Base-by-base conservation (phyloP, 2,113 vertebrate genomes). In the Lasiurus borealis region DNA sequence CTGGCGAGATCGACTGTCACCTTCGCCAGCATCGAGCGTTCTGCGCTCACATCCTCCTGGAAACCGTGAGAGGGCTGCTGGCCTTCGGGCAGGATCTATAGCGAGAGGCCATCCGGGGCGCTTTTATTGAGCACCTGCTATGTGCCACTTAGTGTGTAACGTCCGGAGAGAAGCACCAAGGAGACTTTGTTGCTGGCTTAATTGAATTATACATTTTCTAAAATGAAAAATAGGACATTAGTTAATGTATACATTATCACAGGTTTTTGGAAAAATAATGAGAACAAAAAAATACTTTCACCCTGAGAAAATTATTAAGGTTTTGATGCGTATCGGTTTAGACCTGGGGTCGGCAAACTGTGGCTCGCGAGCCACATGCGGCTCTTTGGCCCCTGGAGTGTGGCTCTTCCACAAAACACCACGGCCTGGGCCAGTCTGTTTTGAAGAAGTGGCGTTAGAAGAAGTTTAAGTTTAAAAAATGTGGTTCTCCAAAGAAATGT, bases 1-100 rank as follows among this genome's bases (percentile, higher is more conserved):
- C 97, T 76, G 90, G 83, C 95, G 84, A 96, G 95, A 81, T 48
- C 36, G 87, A 90, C 72, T 92, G 18, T n/a, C 88, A 77, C 87
- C 80, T 91, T 92, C 96, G 96, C 90, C 44, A 83, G 72, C 95
- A 85, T 36, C 48, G 52, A 96, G 94, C 52, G 91, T 71, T 66
- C 23, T 76, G 90, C 46, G 80, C 73, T 97, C 57, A 71, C 19
- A 73, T 88, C 46, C 8, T 68, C 46, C 50, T 72, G 88, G 68
- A 44, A 75, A 64, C 54, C 68, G 69, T n/a, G n/a, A 25, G 9
- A 68, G 75, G n/a, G 9, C 34, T 19, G 0, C 8, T 25, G 46
- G n/a, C 54, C 57, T 1, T 19, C 4, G 50, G n/a, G 34, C 19
- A 76, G 82, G 54, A 11, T 57, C 84, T 83, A 1, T 27, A 64